A percentile compares a stretch with the other conserved stretches of the same genome.
phyloP scores from a whole-genome alignment of 1,140 invertebrate species.

The Penaeus chinensis region DNA sequence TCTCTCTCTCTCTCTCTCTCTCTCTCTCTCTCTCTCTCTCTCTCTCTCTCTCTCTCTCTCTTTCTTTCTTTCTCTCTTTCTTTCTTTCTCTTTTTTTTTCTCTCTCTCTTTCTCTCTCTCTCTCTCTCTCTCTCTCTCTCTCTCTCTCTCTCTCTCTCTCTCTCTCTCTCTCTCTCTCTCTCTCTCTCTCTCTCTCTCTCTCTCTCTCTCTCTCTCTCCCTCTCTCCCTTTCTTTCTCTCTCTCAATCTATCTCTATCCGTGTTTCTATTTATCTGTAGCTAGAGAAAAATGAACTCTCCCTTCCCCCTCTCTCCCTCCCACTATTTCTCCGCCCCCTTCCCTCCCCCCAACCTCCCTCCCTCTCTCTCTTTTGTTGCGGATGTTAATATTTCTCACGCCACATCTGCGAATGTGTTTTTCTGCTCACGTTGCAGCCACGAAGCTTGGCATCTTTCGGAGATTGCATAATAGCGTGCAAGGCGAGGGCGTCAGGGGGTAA shows the following conservation, averaged over 20 bases:
- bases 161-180: too few species aligned
- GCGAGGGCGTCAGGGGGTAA: too few species aligned
- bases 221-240: neutral
- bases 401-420: neutral
- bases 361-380: neutral
- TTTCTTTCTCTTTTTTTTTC: neutral
- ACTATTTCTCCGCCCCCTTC: neutral
- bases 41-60: neutral
- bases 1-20: too few species aligned
- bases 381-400: neutral
- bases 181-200: slow-evolving; percentile 15
- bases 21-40: too few species aligned
- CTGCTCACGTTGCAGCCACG: too few species aligned
- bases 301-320: neutral
- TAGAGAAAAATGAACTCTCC: neutral
- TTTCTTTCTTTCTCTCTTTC: neutral
- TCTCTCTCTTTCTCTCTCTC: slow-evolving; percentile 6
- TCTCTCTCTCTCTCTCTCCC: neutral
- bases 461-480: too few species aligned
- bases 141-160: too few species aligned
- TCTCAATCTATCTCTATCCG: neutral
- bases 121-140: neutral
- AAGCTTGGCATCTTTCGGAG: too few species aligned
- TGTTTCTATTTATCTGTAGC: neutral
- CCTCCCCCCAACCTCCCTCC: neutral